Evolutionary conservation across 2,113 vertebrate species (phyloP).

Genomic region (Semnornis frantzii): DNA sequence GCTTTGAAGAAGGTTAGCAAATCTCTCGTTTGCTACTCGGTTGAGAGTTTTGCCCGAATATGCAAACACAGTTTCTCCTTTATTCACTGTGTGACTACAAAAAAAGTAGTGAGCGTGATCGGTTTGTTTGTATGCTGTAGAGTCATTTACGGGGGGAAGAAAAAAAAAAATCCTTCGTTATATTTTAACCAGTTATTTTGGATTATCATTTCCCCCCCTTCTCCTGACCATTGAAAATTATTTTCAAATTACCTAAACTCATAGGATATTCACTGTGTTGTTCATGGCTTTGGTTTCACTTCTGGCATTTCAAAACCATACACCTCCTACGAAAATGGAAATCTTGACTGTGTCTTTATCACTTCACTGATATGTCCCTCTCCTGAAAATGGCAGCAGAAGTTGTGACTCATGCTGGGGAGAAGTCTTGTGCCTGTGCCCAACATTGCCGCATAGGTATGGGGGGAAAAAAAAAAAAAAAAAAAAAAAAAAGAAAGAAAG

Average conservation of each 20-base stretch:
- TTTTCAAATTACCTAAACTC: not conserved
- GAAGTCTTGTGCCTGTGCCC: constrained; percentile 30
- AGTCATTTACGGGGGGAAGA: not conserved
- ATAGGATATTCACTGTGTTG: not conserved
- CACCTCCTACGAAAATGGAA: not conserved
- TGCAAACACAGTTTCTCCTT: not conserved
- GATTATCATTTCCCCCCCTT: not conserved
- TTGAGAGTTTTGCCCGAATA: not conserved
- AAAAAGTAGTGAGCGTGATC: not conserved
- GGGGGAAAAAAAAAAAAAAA: not conserved
- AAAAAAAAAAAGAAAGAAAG: not conserved
- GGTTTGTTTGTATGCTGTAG: not conserved
- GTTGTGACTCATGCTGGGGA: constrained; percentile 57
- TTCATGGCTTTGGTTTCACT: not conserved
- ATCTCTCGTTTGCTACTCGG: not conserved
- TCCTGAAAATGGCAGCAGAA: constrained; percentile 59
- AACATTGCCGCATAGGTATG: constrained; percentile 53
- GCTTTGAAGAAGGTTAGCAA: not conserved
- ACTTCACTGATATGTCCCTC: not conserved
- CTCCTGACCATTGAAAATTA: not conserved
- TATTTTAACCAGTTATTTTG: not conserved
- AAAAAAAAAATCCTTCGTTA: not conserved
- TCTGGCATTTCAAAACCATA: not conserved
- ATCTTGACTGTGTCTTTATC: not conserved
- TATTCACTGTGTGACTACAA: not conserved